These are phyloP conservation scores for Peromyscus nudipes DNA, from an alignment of 2,797 vertebrate species.

Conservation along the genomic window DNA sequence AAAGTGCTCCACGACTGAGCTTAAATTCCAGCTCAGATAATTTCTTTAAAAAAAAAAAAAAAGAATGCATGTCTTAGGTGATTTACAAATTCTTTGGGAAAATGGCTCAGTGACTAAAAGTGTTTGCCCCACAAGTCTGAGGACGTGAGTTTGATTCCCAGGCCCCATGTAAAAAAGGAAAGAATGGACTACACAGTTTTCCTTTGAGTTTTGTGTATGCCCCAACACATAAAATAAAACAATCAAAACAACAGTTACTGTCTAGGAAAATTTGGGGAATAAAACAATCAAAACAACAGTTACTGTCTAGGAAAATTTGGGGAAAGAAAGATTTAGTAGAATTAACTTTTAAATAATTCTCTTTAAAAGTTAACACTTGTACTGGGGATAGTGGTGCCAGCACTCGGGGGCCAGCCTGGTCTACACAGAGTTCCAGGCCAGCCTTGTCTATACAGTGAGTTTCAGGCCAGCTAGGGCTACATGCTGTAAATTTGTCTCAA, in stretches of 20 bases:
- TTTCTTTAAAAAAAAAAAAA: not conserved
- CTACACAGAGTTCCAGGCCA: not conserved
- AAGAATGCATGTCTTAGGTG: not conserved
- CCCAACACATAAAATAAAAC: not conserved
- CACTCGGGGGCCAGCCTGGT: not conserved
- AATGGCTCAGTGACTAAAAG: too few relatives aligned
- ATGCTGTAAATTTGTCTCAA: not conserved
- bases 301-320: not conserved
- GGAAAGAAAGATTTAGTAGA: constrained; percentile 17
- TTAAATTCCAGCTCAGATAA: not conserved
- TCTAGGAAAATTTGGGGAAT: too few relatives aligned
- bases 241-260: too few relatives aligned
- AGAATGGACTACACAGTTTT: not conserved
- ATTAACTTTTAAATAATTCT: constrained; percentile 25
- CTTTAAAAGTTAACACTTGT: not conserved
- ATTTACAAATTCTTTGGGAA: not conserved
- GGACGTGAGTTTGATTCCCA: not conserved
- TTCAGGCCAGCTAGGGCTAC: not conserved
- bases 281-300: constrained; percentile 4
- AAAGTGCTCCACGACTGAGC: not conserved
- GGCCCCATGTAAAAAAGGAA: not conserved
- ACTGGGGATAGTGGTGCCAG: not conserved
- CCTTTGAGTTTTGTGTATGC: not conserved
- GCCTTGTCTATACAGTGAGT: not conserved
- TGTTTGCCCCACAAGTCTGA: not conserved